Evolutionary conservation across 2,797 vertebrate genomes (phyloP).

Genomic region (Furcifer pardalis): DNA sequence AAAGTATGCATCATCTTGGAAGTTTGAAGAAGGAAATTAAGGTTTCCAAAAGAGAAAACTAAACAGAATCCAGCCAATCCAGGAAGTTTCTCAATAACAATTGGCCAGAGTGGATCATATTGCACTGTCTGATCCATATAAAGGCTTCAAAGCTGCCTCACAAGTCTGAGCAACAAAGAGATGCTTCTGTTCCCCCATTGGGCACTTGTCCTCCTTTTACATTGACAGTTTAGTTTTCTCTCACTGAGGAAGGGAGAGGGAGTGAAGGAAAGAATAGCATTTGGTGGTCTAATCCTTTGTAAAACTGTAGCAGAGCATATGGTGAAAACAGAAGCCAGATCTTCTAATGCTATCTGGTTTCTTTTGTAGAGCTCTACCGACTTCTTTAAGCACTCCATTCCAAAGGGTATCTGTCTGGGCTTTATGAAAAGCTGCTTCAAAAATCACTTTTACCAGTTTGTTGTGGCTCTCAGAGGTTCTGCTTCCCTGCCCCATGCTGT

Average conservation of each 20-base stretch:
- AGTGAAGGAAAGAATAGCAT: background rate
- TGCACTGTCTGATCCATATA: background rate
- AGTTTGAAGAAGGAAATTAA: no score
- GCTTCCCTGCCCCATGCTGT: conserved; percentile 3
- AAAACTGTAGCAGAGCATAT: conserved; percentile 13
- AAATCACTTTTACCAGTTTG: conserved; percentile 23
- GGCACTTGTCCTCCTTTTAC: background rate
- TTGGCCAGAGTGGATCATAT: background rate
- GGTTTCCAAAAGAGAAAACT: background rate
- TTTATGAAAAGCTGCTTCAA: conserved; percentile 6
- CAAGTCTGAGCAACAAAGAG: background rate
- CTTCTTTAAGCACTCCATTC: conserved; percentile 40
- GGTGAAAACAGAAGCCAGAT: background rate
- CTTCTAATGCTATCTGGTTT: conserved; percentile 27
- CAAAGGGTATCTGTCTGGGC: background rate
- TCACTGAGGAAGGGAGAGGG: background rate
- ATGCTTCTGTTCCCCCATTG: conserved; percentile 5
- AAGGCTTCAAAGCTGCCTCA: background rate
- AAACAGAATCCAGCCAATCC: background rate
- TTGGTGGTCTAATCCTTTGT: conserved; percentile 10
- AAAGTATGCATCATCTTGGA: no score
- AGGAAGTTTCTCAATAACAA: background rate
- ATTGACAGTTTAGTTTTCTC: background rate
- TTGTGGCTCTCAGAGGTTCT: background rate
- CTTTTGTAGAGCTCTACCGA: conserved; percentile 21